Conservation (phyloP, 2,113 vertebrate species). For the Entelurus aequoreus region DNA sequence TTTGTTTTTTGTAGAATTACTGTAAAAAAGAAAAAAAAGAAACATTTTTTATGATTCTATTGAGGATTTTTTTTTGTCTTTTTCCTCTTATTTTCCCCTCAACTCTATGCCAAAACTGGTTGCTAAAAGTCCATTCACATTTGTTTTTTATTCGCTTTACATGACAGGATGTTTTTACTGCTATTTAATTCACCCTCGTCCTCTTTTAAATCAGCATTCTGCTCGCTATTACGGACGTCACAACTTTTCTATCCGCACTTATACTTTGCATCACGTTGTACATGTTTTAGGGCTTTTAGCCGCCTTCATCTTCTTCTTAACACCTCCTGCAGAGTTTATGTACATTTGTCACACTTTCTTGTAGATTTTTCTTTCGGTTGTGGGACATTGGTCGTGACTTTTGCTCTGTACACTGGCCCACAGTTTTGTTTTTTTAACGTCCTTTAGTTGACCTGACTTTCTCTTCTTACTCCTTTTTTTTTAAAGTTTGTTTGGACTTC, state of each 20-base stretch:
- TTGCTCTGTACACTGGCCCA: conserved; percentile 18
- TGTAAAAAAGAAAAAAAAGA: conserved; percentile 58
- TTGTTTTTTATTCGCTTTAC: conserved; percentile 55
- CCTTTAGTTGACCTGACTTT: conserved; percentile 13
- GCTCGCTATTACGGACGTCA: conserved; percentile 5
- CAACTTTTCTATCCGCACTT: conserved; percentile 1
- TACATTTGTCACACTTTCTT: conserved; percentile 21
- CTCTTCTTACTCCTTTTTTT: conserved; percentile 29
- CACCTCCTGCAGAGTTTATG: conserved; percentile 25
- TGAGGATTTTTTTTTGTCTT: conserved; percentile 39
- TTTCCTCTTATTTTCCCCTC: conserved; percentile 3
- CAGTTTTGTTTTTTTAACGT: conserved; percentile 39
- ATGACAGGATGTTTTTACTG: conserved; percentile 58
- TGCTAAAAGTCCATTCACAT: conserved; percentile 50
- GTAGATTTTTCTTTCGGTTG: conserved; percentile 22
- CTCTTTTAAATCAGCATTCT: conserved; percentile 25
- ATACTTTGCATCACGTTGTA: conserved; percentile 10
- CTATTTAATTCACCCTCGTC: conserved; percentile 55
- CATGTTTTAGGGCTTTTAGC: conserved; percentile 27
- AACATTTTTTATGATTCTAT: conserved; percentile 61
- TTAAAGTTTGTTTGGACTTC: conserved; percentile 32
- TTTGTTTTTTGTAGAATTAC: conserved; percentile 68
- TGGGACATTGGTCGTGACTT: conserved; percentile 1
- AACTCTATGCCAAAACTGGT: conserved; percentile 61
- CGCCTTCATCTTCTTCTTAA: conserved; percentile 10